Conservation (phyloP, 2,797 vertebrate species). For the Xerus rutilus region DNA sequence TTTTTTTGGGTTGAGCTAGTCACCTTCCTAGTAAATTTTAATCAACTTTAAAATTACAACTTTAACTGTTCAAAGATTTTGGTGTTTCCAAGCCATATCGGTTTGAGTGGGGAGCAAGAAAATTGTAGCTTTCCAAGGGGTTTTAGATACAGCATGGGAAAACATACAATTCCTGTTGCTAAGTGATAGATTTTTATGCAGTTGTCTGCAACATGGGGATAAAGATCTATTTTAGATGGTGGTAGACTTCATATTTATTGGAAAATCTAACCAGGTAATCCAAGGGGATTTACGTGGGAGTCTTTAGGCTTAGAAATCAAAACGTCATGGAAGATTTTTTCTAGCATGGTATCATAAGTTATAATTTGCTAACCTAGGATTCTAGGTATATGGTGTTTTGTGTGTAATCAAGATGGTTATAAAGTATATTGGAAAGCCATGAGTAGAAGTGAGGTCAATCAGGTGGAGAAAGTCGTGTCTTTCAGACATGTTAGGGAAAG, state of each 20-base stretch:
- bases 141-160: background rate
- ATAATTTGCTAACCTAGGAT: background rate
- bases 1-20: background rate
- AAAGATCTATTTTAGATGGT: background rate
- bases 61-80: background rate
- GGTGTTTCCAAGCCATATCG: background rate
- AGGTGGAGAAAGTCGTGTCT: background rate
- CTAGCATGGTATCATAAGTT: background rate
- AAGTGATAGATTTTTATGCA: slow-evolving; percentile 8
- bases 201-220: background rate
- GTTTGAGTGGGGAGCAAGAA: background rate
- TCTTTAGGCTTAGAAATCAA: background rate
- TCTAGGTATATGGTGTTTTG: background rate
- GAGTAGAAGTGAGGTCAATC: background rate
- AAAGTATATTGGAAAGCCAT: background rate
- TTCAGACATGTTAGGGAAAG: background rate
- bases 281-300: background rate
- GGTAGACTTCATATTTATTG: background rate
- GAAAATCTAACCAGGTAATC: background rate
- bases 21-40: background rate
- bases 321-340: background rate
- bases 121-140: background rate
- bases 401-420: slow-evolving; percentile 1
- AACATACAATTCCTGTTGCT: background rate
- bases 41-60: background rate